A percentile compares a stretch with the other conserved stretches of the same genome.
Conservation (phyloP, 2,888 invertebrate species). For the Oscheius sp. region DNA sequence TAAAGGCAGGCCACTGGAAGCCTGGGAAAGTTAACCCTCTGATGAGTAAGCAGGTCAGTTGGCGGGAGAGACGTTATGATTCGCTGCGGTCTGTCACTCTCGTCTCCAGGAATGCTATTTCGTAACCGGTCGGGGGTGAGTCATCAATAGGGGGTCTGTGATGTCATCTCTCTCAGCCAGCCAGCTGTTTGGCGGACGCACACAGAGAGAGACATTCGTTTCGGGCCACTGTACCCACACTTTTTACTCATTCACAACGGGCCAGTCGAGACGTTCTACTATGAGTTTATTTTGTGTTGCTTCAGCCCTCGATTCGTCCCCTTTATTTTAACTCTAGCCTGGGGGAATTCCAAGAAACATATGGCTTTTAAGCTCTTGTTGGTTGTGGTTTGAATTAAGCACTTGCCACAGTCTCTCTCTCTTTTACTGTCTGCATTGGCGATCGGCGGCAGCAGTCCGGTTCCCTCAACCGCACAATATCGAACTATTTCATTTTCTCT, state of each 20-base stretch:
- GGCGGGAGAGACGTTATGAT: neutral
- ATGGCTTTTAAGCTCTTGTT: neutral
- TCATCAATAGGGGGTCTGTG: conserved; percentile 12
- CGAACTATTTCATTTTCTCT: conserved; percentile 26
- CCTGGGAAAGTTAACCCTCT: neutral
- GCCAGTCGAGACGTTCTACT: conserved; percentile 1
- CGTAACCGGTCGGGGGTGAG: conserved; percentile 15
- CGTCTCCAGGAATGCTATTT: conserved; percentile 16
- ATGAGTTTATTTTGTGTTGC: too few species aligned
- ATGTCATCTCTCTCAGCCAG: conserved; percentile 25
- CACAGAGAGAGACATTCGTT: conserved; percentile 23
- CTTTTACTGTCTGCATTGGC: conserved; percentile 26
- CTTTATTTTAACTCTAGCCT: too few species aligned
- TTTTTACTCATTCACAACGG: conserved; percentile 18
- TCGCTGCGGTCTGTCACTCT: neutral
- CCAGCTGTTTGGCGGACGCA: conserved; percentile 28
- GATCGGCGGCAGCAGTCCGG: conserved; percentile 25
- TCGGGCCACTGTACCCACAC: conserved; percentile 11
- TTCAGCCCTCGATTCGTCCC: neutral
- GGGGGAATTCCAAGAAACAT: neutral
- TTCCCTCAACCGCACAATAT: conserved; percentile 29
- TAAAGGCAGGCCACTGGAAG: too few species aligned
- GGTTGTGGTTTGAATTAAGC: neutral
- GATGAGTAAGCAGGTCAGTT: conserved; percentile 19
- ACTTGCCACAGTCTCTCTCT: conserved; percentile 6